Conservation (phyloP, 2,888 invertebrate genomes). For the Platerodrilus igneus region DNA sequence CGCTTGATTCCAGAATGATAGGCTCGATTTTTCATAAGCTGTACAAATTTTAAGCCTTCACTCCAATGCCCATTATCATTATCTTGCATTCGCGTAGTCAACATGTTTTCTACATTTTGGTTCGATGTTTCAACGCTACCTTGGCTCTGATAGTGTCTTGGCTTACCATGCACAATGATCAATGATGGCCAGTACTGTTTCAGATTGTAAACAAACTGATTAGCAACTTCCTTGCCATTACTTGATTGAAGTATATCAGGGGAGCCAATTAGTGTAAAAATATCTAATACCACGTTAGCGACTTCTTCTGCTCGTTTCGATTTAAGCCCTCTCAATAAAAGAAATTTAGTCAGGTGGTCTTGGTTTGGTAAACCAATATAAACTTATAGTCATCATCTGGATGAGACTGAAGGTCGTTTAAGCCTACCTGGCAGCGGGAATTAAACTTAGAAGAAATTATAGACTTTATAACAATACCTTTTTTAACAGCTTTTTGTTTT, state of each 20-base stretch:
- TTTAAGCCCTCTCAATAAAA: slow-evolving; percentile 1
- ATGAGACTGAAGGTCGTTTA: too few relatives aligned
- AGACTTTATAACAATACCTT: too few relatives aligned
- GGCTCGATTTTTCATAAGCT: too few relatives aligned
- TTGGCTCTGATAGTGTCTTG: slow-evolving; percentile 4
- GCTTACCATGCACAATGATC: slow-evolving; percentile 3
- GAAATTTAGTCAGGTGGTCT: slow-evolving; percentile 1
- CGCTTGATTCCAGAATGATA: too few relatives aligned
- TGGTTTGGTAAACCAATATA: too few relatives aligned
- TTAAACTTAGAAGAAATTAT: too few relatives aligned
- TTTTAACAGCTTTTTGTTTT: too few relatives aligned
- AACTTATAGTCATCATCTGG: too few relatives aligned
- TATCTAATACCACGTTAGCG: neutral
- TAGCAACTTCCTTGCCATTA: too few relatives aligned
- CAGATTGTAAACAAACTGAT: neutral
- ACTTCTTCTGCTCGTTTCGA: slow-evolving; percentile 6
- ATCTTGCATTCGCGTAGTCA: slow-evolving; percentile 2
- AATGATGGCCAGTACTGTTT: slow-evolving; percentile 1
- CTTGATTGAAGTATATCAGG: neutral
- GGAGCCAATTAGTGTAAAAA: slow-evolving; percentile 2
- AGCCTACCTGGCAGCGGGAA: too few relatives aligned
- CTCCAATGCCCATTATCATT: slow-evolving; percentile 1
- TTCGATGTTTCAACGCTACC: too few relatives aligned
- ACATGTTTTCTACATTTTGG: neutral
- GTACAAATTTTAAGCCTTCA: neutral